Conservation (phyloP, 1,140 invertebrate species). For the Cydia strobilella region DNA sequence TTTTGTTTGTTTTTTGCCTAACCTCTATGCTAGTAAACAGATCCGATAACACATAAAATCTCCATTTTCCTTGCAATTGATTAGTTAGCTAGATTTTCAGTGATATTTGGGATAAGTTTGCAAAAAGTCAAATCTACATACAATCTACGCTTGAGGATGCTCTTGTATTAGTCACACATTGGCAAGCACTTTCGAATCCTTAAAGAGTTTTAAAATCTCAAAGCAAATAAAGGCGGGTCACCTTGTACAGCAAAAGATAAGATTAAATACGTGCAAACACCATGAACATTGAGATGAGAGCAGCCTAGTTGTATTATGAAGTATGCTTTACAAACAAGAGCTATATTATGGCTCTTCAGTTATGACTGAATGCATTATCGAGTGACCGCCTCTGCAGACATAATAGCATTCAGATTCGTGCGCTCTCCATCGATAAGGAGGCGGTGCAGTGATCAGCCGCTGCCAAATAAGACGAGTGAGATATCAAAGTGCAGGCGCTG, state of each 20-base stretch:
- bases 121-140: no score
- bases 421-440: constrained; percentile 46
- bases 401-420: constrained; percentile 61
- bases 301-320: constrained; percentile 20
- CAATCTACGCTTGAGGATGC: neutral
- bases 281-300: constrained; percentile 15
- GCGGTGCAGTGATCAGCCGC: constrained; percentile 51
- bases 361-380: constrained; percentile 45
- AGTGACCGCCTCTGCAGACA: constrained; percentile 51
- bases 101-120: no score
- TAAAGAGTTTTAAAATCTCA: constrained; percentile 44
- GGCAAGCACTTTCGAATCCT: constrained; percentile 52
- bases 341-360: no score
- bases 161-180: constrained; percentile 19
- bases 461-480: constrained; percentile 60
- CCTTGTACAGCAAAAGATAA: constrained; percentile 51
- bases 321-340: constrained; percentile 28
- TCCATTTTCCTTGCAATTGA: no score
- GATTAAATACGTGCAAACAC: constrained; percentile 40
- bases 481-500: constrained; percentile 51
- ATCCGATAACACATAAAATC: no score
- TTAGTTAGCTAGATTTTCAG: no score
- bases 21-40: no score
- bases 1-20: neutral
- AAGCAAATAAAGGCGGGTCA: constrained; percentile 51